phyloP scores from a whole-genome alignment of 1,140 invertebrate genomes.

The Calliopsis andreniformis region DNA sequence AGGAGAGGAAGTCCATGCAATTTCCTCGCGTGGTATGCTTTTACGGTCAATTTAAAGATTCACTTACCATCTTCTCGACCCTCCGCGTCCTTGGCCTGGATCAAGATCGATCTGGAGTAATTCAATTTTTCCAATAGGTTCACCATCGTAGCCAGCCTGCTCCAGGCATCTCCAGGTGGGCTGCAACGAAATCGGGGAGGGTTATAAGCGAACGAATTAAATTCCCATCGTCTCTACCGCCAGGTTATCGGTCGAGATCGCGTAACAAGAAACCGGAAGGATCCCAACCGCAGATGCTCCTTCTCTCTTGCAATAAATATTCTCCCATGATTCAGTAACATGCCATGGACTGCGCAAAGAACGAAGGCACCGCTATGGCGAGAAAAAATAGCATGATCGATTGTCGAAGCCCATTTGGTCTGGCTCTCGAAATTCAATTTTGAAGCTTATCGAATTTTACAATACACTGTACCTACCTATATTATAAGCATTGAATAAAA shows the following conservation, averaged over 20 bases:
- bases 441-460: too few species aligned
- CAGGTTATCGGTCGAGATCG: slow-evolving; percentile 34
- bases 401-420: too few species aligned
- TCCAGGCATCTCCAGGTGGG: slow-evolving; percentile 89
- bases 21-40: too few species aligned
- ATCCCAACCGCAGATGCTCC: slow-evolving; percentile 41
- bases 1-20: too few species aligned
- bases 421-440: too few species aligned
- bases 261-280: slow-evolving; percentile 55
- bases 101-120: slow-evolving; percentile 79
- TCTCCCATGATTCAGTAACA: slow-evolving; percentile 31
- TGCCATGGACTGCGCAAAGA: too few species aligned
- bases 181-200: slow-evolving; percentile 81
- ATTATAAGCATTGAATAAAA: too few species aligned
- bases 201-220: not conserved
- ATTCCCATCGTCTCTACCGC: not conserved
- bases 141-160: slow-evolving; percentile 88
- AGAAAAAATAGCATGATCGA: too few species aligned
- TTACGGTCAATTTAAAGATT: not conserved
- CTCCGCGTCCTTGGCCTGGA: slow-evolving; percentile 70
- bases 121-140: slow-evolving; percentile 87
- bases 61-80: slow-evolving; percentile 73
- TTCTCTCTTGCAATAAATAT: slow-evolving; percentile 31
- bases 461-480: too few species aligned
- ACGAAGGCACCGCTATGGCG: slow-evolving; percentile 11